These are phyloP conservation scores for Cosmorhoe ocellata DNA, from an alignment of 2,888 invertebrate genomes.

Conservation along the genomic window DNA sequence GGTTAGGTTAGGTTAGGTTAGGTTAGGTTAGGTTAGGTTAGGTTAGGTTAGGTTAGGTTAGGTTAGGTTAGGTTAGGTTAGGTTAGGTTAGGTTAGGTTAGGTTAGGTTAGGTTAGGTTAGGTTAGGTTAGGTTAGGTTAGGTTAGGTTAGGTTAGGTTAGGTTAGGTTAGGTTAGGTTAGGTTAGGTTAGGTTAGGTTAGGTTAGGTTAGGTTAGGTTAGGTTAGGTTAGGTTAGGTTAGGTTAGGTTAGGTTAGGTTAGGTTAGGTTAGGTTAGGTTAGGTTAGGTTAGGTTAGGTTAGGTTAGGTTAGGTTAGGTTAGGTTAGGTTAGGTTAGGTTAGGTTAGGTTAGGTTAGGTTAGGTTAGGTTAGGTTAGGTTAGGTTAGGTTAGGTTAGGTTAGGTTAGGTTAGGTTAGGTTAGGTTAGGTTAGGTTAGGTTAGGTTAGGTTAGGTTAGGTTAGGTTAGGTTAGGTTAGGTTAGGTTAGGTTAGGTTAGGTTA, in stretches of 20 bases:
- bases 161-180: constrained; percentile 18
- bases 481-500: constrained; percentile 15
- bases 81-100: constrained; percentile 10
- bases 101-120: constrained; percentile 8
- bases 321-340: constrained; percentile 17
- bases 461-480: constrained; percentile 15
- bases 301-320: constrained; percentile 17
- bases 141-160: constrained; percentile 18
- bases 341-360: constrained; percentile 16
- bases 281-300: constrained; percentile 17
- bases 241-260: constrained; percentile 16
- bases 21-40: constrained; percentile 11
- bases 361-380: constrained; percentile 19
- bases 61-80: constrained; percentile 14
- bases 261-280: constrained; percentile 17
- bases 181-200: constrained; percentile 16
- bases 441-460: constrained; percentile 14
- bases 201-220: constrained; percentile 16
- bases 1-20: constrained; percentile 9
- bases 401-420: constrained; percentile 6
- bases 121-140: constrained; percentile 25
- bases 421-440: constrained; percentile 15
- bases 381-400: constrained; percentile 16
- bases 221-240: constrained; percentile 16
- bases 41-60: constrained; percentile 13